Evolutionary conservation across 2,888 invertebrate genomes (phyloP).

Genomic region (Eucriotettix oculatus): DNA sequence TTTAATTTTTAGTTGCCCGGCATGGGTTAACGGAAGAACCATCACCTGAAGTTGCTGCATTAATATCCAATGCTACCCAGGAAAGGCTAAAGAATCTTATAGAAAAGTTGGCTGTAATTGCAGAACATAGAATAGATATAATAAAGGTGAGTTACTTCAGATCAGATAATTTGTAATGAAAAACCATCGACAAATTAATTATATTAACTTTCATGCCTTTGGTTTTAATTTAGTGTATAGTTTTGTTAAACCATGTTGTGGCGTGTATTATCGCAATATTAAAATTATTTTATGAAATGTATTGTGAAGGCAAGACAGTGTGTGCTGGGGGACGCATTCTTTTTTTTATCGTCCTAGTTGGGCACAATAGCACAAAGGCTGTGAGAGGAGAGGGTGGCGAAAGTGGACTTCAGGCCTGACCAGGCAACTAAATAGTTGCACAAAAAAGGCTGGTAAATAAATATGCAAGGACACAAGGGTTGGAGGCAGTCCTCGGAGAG

Average conservation of each 20-base stretch:
- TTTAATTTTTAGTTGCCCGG: conserved; percentile 29
- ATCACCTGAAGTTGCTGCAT: conserved; percentile 66
- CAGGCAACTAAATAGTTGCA: too few relatives aligned
- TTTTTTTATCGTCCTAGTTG: too few relatives aligned
- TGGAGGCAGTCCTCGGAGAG: too few relatives aligned
- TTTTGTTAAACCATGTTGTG: not conserved
- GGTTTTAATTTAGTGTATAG: too few relatives aligned
- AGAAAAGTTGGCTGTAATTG: conserved; percentile 79
- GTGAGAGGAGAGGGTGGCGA: too few relatives aligned
- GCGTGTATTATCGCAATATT: not conserved
- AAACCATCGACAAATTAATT: not conserved
- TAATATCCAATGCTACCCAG: conserved; percentile 87
- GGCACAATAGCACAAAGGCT: too few relatives aligned
- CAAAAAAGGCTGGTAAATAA: too few relatives aligned
- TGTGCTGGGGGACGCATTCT: too few relatives aligned
- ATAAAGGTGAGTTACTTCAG: conserved; percentile 46
- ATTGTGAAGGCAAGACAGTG: too few relatives aligned
- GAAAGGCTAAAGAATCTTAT: conserved; percentile 80
- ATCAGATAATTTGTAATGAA: not conserved
- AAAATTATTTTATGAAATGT: not conserved
- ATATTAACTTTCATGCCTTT: too few relatives aligned
- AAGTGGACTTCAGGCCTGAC: too few relatives aligned
- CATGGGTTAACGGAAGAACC: conserved; percentile 67
- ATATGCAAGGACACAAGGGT: too few relatives aligned
- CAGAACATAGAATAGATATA: conserved; percentile 88